These are phyloP conservation scores for Sula dactylatra DNA, from an alignment of 2,113 vertebrate species.

Conservation along the genomic window DNA sequence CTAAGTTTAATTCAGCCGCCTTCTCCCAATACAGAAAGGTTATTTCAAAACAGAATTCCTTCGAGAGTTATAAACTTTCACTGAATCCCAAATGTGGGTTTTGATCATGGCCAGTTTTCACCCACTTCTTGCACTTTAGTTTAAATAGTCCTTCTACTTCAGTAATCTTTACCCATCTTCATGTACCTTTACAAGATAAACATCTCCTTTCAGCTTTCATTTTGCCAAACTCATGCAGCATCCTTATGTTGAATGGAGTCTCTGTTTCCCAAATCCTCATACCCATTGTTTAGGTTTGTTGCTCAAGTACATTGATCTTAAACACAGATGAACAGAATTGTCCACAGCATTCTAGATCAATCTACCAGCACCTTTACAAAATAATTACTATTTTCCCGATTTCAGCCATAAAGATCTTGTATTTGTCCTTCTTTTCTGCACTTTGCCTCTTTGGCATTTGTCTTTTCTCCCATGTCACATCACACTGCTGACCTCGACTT, in stretches of 20 bases:
- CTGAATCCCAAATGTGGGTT: background rate
- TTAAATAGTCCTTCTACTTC: background rate
- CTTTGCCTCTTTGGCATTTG: background rate
- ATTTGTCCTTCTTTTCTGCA: background rate
- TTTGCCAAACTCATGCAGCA: background rate
- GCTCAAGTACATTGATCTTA: background rate
- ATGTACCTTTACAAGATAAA: background rate
- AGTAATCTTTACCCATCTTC: background rate
- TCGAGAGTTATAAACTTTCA: background rate
- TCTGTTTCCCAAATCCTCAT: background rate
- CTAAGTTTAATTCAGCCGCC: background rate
- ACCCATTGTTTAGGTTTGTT: background rate
- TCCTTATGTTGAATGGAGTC: fast-evolving
- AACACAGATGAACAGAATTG: background rate
- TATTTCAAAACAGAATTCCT: background rate
- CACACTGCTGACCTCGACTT: background rate
- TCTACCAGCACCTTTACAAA: background rate
- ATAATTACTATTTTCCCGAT: background rate
- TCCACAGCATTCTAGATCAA: background rate
- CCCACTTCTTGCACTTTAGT: background rate
- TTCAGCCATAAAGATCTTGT: background rate
- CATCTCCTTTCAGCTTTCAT: background rate
- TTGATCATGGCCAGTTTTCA: background rate
- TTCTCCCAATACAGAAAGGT: background rate
- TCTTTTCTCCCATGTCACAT: background rate